Evolutionary conservation across 92 coral and sea anemone genomes (phyloP), one percentile per base, ranked within the genome.

Genomic region (Palythoa grandis): DNA sequence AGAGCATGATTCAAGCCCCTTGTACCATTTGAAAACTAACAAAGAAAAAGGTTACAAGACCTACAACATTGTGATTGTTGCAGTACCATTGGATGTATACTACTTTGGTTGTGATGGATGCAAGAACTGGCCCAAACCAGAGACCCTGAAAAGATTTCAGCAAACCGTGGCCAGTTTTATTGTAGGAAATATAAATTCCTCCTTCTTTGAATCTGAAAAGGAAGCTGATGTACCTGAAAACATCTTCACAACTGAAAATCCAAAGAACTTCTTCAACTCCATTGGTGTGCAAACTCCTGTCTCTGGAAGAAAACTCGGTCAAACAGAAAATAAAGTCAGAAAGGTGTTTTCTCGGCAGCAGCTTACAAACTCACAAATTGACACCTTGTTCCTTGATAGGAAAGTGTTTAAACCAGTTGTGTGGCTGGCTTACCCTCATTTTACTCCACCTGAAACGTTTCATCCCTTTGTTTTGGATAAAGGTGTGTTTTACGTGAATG

Each of bases 361-460:
- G 15, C 93, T 96, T 0, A 92, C 91, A 25, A 57, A 69, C 0
- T 87, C 88, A 43, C 94, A 93, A 35, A 48, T 87, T 11, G 87
- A 90, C 54, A 85, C 88, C 29, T 74, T 96, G 65, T 96, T 95
- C 56, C 70, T 91, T 7, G 68, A 29, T 12, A 35, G 83, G 5
- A 79, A 78, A 65, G 97, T 89, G 20, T 50, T 63, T 5, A 88
- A 86, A 23, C 68, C 83, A 70, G 82, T 88, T 23, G 86, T 87
- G 7, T 96, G 99, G 99, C 83, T 93, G 75, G 97, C 99, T 0
- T 96, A 96, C 85, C 99, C 99, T 23, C 93, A 93, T 58, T 90
- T 83, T 40, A 90, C 87, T 19, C 99, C 99, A 29, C 97, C 97
- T 1, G 92, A 93, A 77, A 90, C 86, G 74, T 95, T 95, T 78